Evolutionary conservation across 2,888 invertebrate genomes (phyloP).

Genomic region (Pterostichus madidus): DNA sequence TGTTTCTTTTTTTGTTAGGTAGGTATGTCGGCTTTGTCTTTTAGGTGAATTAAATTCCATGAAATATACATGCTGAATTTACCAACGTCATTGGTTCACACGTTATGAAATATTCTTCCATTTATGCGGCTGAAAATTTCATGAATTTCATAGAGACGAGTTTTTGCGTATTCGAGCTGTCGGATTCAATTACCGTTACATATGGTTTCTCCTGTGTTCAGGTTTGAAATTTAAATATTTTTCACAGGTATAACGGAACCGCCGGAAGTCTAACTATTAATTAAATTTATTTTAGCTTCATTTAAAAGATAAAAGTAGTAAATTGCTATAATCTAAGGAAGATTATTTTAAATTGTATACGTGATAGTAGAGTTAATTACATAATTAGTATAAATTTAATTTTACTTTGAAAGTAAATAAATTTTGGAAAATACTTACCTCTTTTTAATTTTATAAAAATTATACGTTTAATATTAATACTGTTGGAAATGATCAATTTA

Average conservation of each 20-base stretch:
- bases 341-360: constrained; percentile 20
- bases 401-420: background rate
- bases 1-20: background rate
- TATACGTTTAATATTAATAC: too few species aligned
- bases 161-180: constrained; percentile 34
- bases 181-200: constrained; percentile 21
- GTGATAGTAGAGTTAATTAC: background rate
- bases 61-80: constrained; percentile 54
- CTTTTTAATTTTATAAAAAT: background rate
- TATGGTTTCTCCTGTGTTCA: background rate
- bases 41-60: constrained; percentile 58
- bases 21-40: constrained; percentile 25
- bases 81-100: constrained; percentile 46
- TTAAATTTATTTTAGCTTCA: constrained; percentile 19
- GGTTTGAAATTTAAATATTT: constrained; percentile 34
- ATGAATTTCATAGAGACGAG: constrained; percentile 50
- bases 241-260: background rate
- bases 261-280: constrained; percentile 16
- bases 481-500: too few species aligned
- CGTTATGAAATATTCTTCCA: constrained; percentile 58
- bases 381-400: constrained; percentile 13
- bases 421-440: background rate
- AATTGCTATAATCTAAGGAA: constrained; percentile 12
- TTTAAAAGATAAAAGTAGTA: constrained; percentile 5
- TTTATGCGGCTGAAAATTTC: constrained; percentile 55